phyloP scores from a whole-genome alignment of 2,113 vertebrate genomes.

The Rhizomys pruinosus region DNA sequence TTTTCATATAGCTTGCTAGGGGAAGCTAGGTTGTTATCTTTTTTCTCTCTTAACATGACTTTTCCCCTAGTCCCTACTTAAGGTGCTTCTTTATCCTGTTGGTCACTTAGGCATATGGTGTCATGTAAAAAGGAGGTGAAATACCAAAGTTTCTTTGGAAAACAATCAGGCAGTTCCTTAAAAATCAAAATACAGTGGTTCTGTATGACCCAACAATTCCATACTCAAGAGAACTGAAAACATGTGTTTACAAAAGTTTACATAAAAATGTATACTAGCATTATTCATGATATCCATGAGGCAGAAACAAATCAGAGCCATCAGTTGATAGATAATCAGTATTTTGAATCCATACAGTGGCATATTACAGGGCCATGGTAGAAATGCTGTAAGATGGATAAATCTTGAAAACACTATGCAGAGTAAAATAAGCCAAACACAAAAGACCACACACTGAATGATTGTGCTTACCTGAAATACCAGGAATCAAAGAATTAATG shows the following conservation, averaged over 20 bases:
- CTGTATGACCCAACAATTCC: background rate
- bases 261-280: background rate
- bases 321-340: background rate
- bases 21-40: background rate
- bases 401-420: background rate
- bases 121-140: too few relatives aligned
- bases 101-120: too few relatives aligned
- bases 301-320: background rate
- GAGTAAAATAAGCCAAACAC: background rate
- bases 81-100: too few relatives aligned
- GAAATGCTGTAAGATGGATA: background rate
- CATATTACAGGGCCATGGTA: background rate
- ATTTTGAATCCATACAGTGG: background rate
- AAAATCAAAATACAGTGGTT: background rate
- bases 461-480: background rate
- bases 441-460: background rate
- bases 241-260: background rate
- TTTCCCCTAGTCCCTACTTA: too few relatives aligned
- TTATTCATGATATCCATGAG: constrained; percentile 30
- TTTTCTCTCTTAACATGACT: background rate
- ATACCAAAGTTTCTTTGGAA: too few relatives aligned
- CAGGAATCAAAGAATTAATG: background rate
- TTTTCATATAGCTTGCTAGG: background rate
- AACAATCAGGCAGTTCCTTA: too few relatives aligned
- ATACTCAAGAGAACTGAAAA: background rate